Conservation (phyloP, 2,797 vertebrate genomes). For the Toxotes lorentzi region DNA sequence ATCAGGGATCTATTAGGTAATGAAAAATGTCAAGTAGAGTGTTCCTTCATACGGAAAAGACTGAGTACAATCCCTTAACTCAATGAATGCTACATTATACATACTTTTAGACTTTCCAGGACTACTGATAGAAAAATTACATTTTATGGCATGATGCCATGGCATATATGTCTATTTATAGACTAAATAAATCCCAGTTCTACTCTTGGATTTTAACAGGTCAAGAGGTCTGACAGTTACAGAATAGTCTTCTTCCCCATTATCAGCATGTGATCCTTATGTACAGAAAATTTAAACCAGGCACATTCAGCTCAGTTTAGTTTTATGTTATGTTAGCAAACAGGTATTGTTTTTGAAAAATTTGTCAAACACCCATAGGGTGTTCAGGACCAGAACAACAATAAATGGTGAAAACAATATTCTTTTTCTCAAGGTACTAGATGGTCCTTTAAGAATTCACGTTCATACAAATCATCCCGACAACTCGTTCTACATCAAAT, state of each 20-base stretch:
- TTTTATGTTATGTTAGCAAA: background rate
- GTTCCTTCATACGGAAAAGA: constrained; percentile 18
- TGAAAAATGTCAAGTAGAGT: constrained; percentile 46
- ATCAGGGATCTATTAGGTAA: constrained; percentile 53
- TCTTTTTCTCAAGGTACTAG: background rate
- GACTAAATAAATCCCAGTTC: background rate
- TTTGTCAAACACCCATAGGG: background rate
- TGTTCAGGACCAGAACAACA: background rate
- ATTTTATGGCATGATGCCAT: background rate
- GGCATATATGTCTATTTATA: constrained; percentile 9
- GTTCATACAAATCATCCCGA: constrained; percentile 1
- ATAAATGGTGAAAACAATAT: constrained; percentile 1
- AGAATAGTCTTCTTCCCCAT: background rate
- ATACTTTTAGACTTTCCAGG: background rate
- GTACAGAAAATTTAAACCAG: background rate
- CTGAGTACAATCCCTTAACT: constrained; percentile 9
- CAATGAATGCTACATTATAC: background rate
- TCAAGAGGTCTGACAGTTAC: background rate
- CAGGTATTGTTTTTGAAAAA: background rate
- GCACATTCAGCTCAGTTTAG: background rate
- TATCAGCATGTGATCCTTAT: background rate
- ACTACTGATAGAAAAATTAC: background rate
- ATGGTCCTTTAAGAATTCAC: background rate
- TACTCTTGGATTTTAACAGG: background rate
- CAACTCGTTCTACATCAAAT: background rate